Conservation (phyloP, 2,888 invertebrate genomes). For the Brachypterus glaber region DNA sequence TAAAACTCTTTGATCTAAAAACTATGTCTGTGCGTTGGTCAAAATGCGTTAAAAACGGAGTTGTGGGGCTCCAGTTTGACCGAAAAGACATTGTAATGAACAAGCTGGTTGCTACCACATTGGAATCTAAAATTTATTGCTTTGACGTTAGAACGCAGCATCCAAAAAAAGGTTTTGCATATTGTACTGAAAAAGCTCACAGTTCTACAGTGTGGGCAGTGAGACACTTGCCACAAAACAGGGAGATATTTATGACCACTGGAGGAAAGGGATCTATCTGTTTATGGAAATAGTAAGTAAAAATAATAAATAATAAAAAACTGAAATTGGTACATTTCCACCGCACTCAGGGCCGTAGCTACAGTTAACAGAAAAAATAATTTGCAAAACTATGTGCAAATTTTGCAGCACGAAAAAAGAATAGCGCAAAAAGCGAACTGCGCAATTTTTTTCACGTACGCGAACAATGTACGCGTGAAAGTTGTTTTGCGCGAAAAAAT, state of each 20-base stretch:
- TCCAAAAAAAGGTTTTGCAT: slow-evolving; percentile 75
- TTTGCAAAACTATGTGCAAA: no score
- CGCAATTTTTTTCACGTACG: no score
- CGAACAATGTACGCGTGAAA: no score
- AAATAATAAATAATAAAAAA: no score
- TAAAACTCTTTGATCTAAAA: slow-evolving; percentile 86
- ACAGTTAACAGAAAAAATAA: no score
- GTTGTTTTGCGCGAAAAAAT: no score
- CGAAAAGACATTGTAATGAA: slow-evolving; percentile 91
- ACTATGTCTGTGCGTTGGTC: slow-evolving; percentile 83
- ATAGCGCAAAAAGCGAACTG: no score
- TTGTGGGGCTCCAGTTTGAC: slow-evolving; percentile 84
- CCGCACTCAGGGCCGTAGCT: no score
- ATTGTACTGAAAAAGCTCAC: slow-evolving; percentile 45
- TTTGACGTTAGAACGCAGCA: slow-evolving; percentile 86
- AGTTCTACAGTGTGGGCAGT: slow-evolving; percentile 81
- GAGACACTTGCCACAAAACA: slow-evolving; percentile 85
- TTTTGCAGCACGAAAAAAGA: no score
- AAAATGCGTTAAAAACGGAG: slow-evolving; percentile 84
- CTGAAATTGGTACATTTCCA: no score
- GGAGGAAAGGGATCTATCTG: slow-evolving; percentile 85
- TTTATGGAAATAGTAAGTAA: slow-evolving; percentile 89
- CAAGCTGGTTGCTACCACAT: slow-evolving; percentile 81
- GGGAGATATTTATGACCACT: slow-evolving; percentile 84
- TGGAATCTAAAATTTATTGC: slow-evolving; percentile 83